Evolutionary conservation across 1,140 invertebrate genomes (phyloP), one percentile per base, ranked within the genome.

Genomic region (Bombus confusus): DNA sequence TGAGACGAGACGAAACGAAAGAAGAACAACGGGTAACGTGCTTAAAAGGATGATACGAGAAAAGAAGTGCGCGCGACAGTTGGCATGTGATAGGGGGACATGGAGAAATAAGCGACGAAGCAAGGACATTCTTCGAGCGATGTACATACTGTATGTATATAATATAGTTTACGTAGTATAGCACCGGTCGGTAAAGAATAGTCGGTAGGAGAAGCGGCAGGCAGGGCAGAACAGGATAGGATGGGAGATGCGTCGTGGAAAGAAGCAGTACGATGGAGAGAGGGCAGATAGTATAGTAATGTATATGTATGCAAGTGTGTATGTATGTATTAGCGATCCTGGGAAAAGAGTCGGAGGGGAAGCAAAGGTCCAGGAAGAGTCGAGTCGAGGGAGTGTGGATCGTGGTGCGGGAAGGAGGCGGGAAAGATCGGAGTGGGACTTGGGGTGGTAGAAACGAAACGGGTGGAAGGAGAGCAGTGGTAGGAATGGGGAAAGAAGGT

Each of bases 391-490:
- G 39, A 13, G 28, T 62, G 59, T 62, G 59, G 59, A n/a, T 62
- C 10, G 69, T 25, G 25, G 47, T 64, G 71, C 74, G 87, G 74
- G 77, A 71, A 86, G 64, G 66, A 43, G 25, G 59, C 18, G 12
- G 75, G n/a, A 77, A 25, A 43, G 68, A 52, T 28, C 73, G 72
- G 71, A 66, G 75, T 72, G 43, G 86, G 68, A 28, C 25, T 64
- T 52, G 83, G 68, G 43, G 74, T 37, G 80, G 80, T 52, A 71
- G 68, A 39, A 71, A 37, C 34, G 78, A n/a, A 74, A 34, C 41
- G 81, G 41, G 25, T 59, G 78, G 91, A 28, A 77, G 57, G 79
- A 78, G 75, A 69, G 62, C 73, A 77, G 75, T 69, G 87, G 78
- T 69, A 80, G 66, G 87, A 86, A 75, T 41, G 47, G 74, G 43